Evolutionary conservation across 1,140 invertebrate genomes (phyloP), one percentile per base, ranked within the genome.

Genomic region (Euwallacea fornicatus): DNA sequence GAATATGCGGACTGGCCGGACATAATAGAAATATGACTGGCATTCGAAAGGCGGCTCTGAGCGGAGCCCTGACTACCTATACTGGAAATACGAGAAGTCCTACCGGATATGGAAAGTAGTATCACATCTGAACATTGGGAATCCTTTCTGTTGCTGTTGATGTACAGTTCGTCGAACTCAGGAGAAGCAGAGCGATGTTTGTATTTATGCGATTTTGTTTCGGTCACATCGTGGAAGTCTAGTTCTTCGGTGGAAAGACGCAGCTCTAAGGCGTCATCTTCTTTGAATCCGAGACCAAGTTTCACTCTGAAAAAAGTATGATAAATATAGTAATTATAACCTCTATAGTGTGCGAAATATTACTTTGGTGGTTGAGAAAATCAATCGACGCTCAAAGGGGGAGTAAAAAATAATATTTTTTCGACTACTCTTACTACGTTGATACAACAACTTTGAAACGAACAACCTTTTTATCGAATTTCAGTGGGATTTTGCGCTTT

Each of bases 191-290:
- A 80, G n/a, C 81, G 70, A 78, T 81, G 81, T 84, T 77, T 77
- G 81, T 78, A 66, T 60, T 71, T 77, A 83, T 9, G 82, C 74
- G 74, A 84, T 83, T 74, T 60, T 8, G 43, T 50, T 55, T 88
- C 85, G 61, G 87, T 82, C 0, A 88, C 85, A 81, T 93, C 91
- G 76, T 92, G 87, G 73, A 92, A 88, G 69, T 92, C 91, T 59
- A 94, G 83, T 82, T 95, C 93, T 81, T 94, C 93, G 6, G 93
- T 95, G 15, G 92, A 94, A 13, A 91, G 93, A 69, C 91, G 86
- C 55, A 94, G 80, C 77, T 95, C 93, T 46, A 90, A 85, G 4
- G 90, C 88, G 75, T 92, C 93, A 80, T 93, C 92, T 81, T 91
- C 87, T 80, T 90, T 85, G 83, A 93, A 87, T 75, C 90, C 85